Evolutionary conservation across 2,113 vertebrate species (phyloP).

Genomic region (Vimba vimba): DNA sequence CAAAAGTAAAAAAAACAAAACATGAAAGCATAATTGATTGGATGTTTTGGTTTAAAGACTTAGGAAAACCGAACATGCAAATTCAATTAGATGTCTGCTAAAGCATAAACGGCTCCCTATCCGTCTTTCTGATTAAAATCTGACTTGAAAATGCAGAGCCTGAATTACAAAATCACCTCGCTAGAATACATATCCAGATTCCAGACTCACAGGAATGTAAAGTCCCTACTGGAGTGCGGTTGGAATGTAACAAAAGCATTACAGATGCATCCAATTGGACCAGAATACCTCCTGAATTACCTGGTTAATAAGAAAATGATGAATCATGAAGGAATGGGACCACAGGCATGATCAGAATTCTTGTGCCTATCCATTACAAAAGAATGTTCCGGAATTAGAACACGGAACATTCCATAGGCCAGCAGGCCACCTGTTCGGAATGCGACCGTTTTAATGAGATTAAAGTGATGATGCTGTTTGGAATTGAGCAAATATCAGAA

Average conservation of each 20-base stretch:
- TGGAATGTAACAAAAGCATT: constrained; percentile 13
- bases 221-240: not conserved
- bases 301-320: constrained; percentile 26
- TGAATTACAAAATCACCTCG: not conserved
- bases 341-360: constrained; percentile 46
- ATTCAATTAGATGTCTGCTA: not conserved
- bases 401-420: constrained; percentile 24
- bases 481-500: constrained; percentile 17
- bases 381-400: constrained; percentile 34
- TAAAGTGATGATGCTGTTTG: not conserved
- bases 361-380: constrained; percentile 32
- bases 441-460: constrained; percentile 17
- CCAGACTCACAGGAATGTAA: not conserved
- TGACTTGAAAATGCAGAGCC: constrained; percentile 10
- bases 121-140: constrained; percentile 4
- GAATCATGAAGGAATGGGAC: constrained; percentile 21
- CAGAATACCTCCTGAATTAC: constrained; percentile 14
- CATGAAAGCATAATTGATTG: not conserved
- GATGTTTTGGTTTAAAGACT: not conserved
- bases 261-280: not conserved
- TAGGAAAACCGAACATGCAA: not conserved
- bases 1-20: not conserved
- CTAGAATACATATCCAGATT: not conserved
- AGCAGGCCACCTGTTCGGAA: constrained; percentile 42
- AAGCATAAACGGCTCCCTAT: not conserved